Evolutionary conservation across 2,888 invertebrate species (phyloP).

Genomic region (Volucella bombylans): DNA sequence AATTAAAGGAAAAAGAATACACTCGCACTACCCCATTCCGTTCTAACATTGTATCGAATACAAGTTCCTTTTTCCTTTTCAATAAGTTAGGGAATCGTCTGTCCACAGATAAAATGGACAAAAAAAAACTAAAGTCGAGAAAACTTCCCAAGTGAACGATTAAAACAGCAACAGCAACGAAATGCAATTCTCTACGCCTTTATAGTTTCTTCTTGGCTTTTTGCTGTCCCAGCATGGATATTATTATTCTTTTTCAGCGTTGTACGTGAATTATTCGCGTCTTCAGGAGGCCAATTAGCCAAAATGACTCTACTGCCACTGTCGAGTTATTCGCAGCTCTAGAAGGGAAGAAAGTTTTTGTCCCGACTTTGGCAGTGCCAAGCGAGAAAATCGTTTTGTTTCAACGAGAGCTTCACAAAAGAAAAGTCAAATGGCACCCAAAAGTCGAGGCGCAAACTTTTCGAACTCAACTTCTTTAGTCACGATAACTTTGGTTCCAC

Average conservation of each 20-base stretch:
- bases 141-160: slow-evolving; percentile 38
- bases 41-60: slow-evolving; percentile 29
- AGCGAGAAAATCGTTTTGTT: slow-evolving; percentile 59
- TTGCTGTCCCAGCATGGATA: slow-evolving; percentile 16
- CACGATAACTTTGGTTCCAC: neutral
- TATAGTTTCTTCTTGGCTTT: neutral
- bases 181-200: neutral
- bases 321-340: slow-evolving; percentile 13
- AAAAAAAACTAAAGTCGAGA: neutral
- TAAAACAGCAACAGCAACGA: slow-evolving; percentile 38
- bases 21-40: slow-evolving; percentile 50
- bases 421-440: slow-evolving; percentile 70
- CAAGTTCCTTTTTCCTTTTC: neutral
- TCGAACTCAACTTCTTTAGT: slow-evolving; percentile 26
- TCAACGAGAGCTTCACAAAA: slow-evolving; percentile 39
- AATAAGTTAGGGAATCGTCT: slow-evolving; percentile 47
- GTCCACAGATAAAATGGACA: slow-evolving; percentile 28
- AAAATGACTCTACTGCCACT: slow-evolving; percentile 61
- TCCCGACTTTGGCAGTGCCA: neutral
- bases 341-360: slow-evolving; percentile 38
- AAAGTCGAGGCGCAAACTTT: slow-evolving; percentile 64
- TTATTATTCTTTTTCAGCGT: slow-evolving; percentile 67
- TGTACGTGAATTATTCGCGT: slow-evolving; percentile 69
- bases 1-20: slow-evolving; percentile 52
- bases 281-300: slow-evolving; percentile 73